Evolutionary conservation across 2,113 vertebrate species (phyloP), one percentile per base, ranked within the genome.

Genomic region (Scartelaos histophorus): DNA sequence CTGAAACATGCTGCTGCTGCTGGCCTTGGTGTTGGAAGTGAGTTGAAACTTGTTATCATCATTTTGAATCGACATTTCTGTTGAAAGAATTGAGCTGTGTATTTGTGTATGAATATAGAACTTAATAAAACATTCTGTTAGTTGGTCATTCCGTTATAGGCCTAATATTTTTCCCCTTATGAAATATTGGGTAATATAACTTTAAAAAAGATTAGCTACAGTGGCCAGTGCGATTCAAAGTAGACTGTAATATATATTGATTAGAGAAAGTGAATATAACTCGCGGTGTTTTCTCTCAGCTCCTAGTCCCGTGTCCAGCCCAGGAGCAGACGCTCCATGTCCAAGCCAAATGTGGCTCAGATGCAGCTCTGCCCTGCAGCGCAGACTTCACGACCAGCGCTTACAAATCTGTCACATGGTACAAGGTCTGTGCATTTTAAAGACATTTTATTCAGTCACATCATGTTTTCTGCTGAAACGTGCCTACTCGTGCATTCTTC

Each of bases 341-440:
- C 0, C 0, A 16, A 1, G 72, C 24, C 16, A 3, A 29, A 35
- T 91, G 88, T 61, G 0, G 19, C 10, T 13, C 61, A 0, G 4
- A 87, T 11, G 73, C 72, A 16, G 10, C 1, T 5, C 47, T 92
- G 34, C 7, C 3, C 21, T 93, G 90, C 22, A 58, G 1, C 21
- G 0, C 68, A 0, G 17, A 46, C 1, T 16, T 21, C 0, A 65
- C 16, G 0, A 19, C 2, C 35, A 21, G 7, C 0, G 0, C 58
- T 2, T 90, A 85, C 17, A 10, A 51, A 4, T 81, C 81, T 0
- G 5, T 92, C n/a, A 12, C 54, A 7, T 93, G 92, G 92, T 88
- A 87, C 68, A 90, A 90, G 90, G 91, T 93, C 38, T 76, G 78
- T 51, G 58, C 25, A 17, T 29, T 2, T 43, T 43, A 10, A 7